These are phyloP conservation scores for Cosmia trapezina DNA, from an alignment of 2,888 invertebrate genomes.

Conservation along the genomic window DNA sequence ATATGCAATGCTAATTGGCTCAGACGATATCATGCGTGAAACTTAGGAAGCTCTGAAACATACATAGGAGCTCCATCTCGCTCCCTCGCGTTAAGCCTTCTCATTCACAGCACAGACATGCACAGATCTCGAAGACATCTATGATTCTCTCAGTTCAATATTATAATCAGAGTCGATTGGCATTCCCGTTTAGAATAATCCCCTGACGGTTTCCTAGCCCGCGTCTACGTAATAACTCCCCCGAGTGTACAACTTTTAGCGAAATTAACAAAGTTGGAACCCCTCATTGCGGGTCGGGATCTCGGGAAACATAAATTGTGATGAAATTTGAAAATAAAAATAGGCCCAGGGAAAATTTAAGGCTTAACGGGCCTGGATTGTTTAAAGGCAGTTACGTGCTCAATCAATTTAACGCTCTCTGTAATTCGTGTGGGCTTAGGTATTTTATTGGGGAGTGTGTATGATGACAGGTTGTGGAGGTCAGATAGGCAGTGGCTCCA, in stretches of 20 bases:
- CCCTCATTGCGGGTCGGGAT: constrained; percentile 76
- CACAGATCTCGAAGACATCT: constrained; percentile 41
- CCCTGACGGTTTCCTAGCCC: constrained; percentile 64
- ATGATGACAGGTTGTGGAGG: no score
- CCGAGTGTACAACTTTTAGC: constrained; percentile 82
- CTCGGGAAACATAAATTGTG: constrained; percentile 83
- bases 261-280: constrained; percentile 87
- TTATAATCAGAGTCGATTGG: constrained; percentile 66
- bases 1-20: constrained; percentile 39
- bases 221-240: constrained; percentile 82
- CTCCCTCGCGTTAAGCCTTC: constrained; percentile 21
- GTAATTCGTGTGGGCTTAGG: constrained; percentile 41
- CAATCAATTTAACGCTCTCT: constrained; percentile 51
- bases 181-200: constrained; percentile 67
- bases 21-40: constrained; percentile 26
- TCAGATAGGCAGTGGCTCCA: no score
- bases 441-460: constrained; percentile 2
- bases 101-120: no score
- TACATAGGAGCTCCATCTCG: constrained; percentile 10
- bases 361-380: constrained; percentile 69
- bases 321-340: constrained; percentile 87
- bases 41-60: constrained; percentile 25
- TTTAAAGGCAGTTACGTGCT: constrained; percentile 62
- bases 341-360: constrained; percentile 73
- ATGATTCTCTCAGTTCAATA: constrained; percentile 53